Conservation (phyloP, 2,113 vertebrate genomes). For the Eidolon helvum region DNA sequence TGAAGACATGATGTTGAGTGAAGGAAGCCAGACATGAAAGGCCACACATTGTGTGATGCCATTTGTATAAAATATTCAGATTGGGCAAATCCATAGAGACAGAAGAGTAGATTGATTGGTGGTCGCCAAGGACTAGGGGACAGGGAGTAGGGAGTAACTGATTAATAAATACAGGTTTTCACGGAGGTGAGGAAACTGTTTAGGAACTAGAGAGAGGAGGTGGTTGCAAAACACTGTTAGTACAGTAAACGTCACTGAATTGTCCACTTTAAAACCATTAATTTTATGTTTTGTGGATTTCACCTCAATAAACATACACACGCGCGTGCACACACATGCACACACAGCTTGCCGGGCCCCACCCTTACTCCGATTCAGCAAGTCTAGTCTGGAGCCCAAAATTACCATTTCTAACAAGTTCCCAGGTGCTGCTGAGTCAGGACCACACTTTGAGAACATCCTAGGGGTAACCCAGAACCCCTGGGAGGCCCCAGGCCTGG, state of each 20-base stretch:
- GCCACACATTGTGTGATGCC: rapidly evolving
- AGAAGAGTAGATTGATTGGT: background rate
- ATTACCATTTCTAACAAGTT: too few relatives aligned
- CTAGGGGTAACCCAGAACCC: background rate
- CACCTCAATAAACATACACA: background rate
- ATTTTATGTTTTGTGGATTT: background rate
- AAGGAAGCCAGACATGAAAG: background rate
- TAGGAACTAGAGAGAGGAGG: background rate
- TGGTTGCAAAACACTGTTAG: background rate
- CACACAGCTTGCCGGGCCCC: background rate
- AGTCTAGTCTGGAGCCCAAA: background rate
- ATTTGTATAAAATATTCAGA: background rate
- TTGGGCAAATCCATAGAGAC: background rate
- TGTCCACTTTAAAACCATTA: background rate
- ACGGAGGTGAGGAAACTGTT: background rate
- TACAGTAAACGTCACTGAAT: background rate
- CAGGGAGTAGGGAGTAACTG: rapidly evolving
- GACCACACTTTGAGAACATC: background rate
- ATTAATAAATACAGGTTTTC: background rate
- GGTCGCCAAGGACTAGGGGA: too few relatives aligned
- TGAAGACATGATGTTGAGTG: rapidly evolving
- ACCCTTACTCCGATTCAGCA: background rate
- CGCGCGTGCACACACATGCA: background rate
- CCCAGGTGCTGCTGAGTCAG: background rate
- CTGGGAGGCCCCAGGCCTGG: background rate